Base-by-base conservation (phyloP, 1,140 invertebrate species). In the Sycophila sp. region DNA sequence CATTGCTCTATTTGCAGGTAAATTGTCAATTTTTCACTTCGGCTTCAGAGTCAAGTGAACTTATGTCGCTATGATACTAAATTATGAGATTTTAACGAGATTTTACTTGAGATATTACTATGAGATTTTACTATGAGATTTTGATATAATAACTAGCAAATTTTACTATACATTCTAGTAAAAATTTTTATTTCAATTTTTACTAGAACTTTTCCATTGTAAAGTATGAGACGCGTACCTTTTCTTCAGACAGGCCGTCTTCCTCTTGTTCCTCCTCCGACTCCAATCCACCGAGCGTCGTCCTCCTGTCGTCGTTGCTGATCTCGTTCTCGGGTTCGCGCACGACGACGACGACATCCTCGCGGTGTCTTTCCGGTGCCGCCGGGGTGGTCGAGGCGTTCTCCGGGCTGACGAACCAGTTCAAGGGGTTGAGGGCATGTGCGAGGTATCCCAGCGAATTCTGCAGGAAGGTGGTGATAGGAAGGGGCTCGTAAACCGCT, bases 401-500 rank as follows among this genome's bases (percentile, higher is more conserved):
- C 65, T 28, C 19, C 30, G 11, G 15, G 45, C 67, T 24, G 36
- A 17, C 5, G 65, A 65, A 73, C 73, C 73, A 64, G 47, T 72
- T 60, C 42, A 49, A 73, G 49, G 45, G 77, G 56, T 67, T 67
- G 1, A 72, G 26, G n/a, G 17, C 19, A 0, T 63, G 7, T 8
- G 34, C 28, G 2, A 72, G 17, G 47, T 67, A 72, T 4, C 28
- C 34, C n/a, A 67, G 22, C 0, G 70, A 47, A 36, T 72, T 40
- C 4, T 26, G 32, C 19, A 51, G 40, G 15, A 66, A 66, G 0
- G 75, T 26, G 4, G 73, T 1, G 7, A 76, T 26, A 11, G 75
- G 45, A 45, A 77, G 76, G 42, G 80, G 80, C 59, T 80, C 77
- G 67, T 81, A 83, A 36, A 77, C 68, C 3, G 78, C 76, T 11